Evolutionary conservation across 37 sponge, comb jelly and placozoan genomes (phyloP), one percentile per base, ranked within the genome.

Genomic region (Beroe forskalii): DNA sequence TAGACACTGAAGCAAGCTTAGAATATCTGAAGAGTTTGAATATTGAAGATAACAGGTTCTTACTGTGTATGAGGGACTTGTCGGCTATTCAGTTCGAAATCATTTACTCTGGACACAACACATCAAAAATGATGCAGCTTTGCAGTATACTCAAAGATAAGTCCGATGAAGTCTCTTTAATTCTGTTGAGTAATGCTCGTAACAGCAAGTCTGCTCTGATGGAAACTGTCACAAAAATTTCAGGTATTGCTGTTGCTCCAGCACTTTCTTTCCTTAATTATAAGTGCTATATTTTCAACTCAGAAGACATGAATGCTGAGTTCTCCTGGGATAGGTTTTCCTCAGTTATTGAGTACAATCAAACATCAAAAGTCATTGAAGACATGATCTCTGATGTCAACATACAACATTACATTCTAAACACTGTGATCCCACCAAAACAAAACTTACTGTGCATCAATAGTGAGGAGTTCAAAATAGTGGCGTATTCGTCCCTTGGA

Each of bases 1-100:
- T 69, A 32, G 72, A 69, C 38, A 69, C 72, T 14, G 72, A 69
- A 36, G 36, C 72, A 69, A 69, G 72, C 32, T 35, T 69, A 33
- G 72, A 69, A 32, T 69, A 32, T 69, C 17, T 69, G 35, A 69
- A 33, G 17, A 33, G 33, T 3, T 12, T 69, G 17, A 33, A 28
- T 33, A 69, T 32, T 19, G 8, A 69, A 69, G 72, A 69, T 37
- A 32, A 69, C 32, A 27, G 72, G 19, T 35, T 69, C 38, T 6
- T 9, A 32, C 39, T 69, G 17, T 69, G 72, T 69, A 36, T 69
- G 27, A 28, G 32, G 32, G 72, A 69, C 38, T 69, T 69, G 72
- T 32, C 17, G 12, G 33, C 27, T 17, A 69, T 69, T 35, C 72
- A 69, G 32, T 69, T 69, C 19, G 38, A 69, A 37, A 32, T 35